A percentile compares a stretch with the other conserved stretches of the same genome.
phyloP scores from a whole-genome alignment of 1,140 invertebrate genomes.

The Hestina assimilis region DNA sequence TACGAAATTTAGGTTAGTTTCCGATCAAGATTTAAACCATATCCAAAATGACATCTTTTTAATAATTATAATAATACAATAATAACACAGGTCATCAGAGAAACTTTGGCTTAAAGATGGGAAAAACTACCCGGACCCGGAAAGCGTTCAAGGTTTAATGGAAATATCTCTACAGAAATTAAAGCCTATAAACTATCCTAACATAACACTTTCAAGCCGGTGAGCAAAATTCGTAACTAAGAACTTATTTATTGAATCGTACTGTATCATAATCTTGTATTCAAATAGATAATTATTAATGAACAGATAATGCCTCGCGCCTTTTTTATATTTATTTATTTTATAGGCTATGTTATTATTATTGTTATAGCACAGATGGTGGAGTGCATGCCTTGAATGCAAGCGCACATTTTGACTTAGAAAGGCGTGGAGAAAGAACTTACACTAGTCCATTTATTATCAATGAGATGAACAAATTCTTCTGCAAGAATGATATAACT shows the following conservation, averaged over 20 bases:
- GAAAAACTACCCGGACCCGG: conserved; percentile 68
- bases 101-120: conserved; percentile 60
- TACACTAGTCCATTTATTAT: conserved; percentile 73
- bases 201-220: conserved; percentile 82
- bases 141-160: conserved; percentile 82
- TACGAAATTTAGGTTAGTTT: conserved; percentile 79
- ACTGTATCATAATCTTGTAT: too few species aligned
- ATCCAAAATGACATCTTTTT: conserved; percentile 1
- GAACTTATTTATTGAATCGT: too few species aligned
- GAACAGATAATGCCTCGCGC: too few species aligned
- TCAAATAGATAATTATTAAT: too few species aligned
- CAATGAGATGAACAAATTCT: conserved; percentile 79
- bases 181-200: conserved; percentile 72
- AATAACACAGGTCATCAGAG: conserved; percentile 51
- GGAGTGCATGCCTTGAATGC: conserved; percentile 84
- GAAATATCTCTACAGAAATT: conserved; percentile 79
- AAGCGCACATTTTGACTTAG: conserved; percentile 82
- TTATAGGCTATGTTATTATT: not conserved
- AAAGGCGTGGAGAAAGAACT: conserved; percentile 59
- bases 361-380: conserved; percentile 82
- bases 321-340: not conserved
- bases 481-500: conserved; percentile 75
- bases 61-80: not conserved
- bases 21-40: not conserved
- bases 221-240: conserved; percentile 56